Base-by-base conservation (phyloP, 2,888 invertebrate species). In the Rambutsinella grinnellia region DNA sequence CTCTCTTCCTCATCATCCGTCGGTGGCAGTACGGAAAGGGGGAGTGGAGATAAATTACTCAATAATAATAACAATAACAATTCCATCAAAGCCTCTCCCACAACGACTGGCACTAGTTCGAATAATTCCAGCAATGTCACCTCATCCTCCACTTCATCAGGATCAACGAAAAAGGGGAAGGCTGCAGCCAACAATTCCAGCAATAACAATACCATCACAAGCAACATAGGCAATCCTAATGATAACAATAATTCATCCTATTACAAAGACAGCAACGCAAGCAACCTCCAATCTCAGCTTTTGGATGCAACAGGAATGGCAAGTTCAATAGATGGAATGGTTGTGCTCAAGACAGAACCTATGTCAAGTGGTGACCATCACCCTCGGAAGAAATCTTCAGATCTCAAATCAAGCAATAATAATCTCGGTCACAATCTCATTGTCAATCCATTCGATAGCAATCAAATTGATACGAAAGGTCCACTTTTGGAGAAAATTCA, bases 11-110 rank as follows among this genome's bases (percentile, higher is more conserved):
- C 91, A 72, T 90, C 91, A 58, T 90, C 88, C 2, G 90, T 89
- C 13, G 86, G 91, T 61, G 90, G 90, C 85, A 90, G 90, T 17
- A 90, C 90, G 36, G 88, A 90, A 82, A 92, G 57, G 3, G 62
- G 58, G 21, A 51, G 65, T 53, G 51, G 56, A 47, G 65, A 65
- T 49, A 68, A 68, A 72, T 57, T 66, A 26, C 71, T 26, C 66
- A 63, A 68, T 66, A 58, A 61, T 60, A 62, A 61, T 65, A 58
- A 76, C 63, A 60, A 60, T 65, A 72, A 70, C 60, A 71, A 76
- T 71, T 65, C 72, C 65, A 66, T 69, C 27, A 72, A 67, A 47
- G 46, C 63, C 19, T 61, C 76, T 17, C 71, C 79, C 26, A 67
- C 63, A 60, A 44, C 66, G 24, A 65, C 27, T 28, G 57, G 67